Percentiles rank a stretch among this genome's conserved stretches.
These are phyloP conservation scores for Anguilla japonica DNA, from an alignment of 2,113 vertebrate species.

Conservation along the genomic window DNA sequence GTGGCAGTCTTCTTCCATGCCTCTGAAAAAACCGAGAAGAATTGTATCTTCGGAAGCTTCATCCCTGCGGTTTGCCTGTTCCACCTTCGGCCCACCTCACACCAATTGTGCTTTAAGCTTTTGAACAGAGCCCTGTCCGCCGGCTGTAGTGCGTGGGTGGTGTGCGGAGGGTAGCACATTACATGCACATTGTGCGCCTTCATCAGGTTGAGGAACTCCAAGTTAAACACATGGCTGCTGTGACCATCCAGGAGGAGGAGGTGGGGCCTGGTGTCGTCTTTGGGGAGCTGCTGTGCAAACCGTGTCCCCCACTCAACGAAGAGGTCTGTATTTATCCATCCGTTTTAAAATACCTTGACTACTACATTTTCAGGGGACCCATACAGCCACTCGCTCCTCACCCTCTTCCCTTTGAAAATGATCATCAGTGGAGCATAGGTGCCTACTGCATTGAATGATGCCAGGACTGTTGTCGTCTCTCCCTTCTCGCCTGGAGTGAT, in stretches of 20 bases:
- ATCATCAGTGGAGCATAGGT: constrained; percentile 14
- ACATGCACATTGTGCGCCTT: constrained; percentile 16
- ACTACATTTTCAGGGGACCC: neutral
- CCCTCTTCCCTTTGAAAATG: constrained; percentile 24
- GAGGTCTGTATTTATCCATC: constrained; percentile 23
- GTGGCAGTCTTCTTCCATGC: constrained; percentile 19
- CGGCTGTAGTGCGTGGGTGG: constrained; percentile 18
- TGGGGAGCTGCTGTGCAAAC: constrained; percentile 9
- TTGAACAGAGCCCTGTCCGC: constrained; percentile 25
- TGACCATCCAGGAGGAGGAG: constrained; percentile 21
- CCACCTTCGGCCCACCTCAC: neutral
- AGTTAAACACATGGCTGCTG: constrained; percentile 19
- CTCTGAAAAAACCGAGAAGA: constrained; percentile 8
- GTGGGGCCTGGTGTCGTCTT: constrained; percentile 16
- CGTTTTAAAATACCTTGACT: neutral
- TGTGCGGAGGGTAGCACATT: constrained; percentile 17
- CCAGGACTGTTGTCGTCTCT: constrained; percentile 20
- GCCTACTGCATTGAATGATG: constrained; percentile 28
- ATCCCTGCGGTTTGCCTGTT: constrained; percentile 2
- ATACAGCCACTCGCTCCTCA: neutral
- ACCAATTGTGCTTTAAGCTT: neutral
- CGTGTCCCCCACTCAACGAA: constrained; percentile 24
- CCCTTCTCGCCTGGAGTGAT: constrained; percentile 1
- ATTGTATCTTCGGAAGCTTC: neutral
- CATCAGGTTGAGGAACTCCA: constrained; percentile 2